Base-by-base conservation (phyloP, 2,113 vertebrate species). In the Parotia lawesii region DNA sequence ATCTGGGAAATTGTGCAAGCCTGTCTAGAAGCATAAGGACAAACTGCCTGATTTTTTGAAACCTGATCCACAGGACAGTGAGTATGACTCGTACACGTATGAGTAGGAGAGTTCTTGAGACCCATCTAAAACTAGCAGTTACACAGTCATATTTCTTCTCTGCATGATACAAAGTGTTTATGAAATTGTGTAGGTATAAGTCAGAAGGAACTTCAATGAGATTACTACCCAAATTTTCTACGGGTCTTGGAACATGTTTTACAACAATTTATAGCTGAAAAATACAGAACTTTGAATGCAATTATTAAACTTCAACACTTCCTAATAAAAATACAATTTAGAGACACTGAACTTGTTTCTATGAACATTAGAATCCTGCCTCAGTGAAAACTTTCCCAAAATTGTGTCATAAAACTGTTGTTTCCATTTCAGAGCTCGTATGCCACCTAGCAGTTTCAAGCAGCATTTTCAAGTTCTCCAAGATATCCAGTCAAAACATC, bases 381-480 rank as follows among this genome's bases (percentile, higher is more conserved):
- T 65, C 44, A 33, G 14, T 48, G 14, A 94, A 78, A 85, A 23
- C 44, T 65, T 38, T 6, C 24, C 44, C 24, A 60, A 73, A 61
- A 58, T 16, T 65, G 11, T 58, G 1, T 45, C 40, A 44, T 24
- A 45, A 8, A 85, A 38, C 12, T 67, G 18, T 58, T 51, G 21
- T 23, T 79, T 75, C 31, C 12, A n/a, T 44, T 69, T 76, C 47
- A 81, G 72, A 58, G 29, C 37, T 89, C 6, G 5, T 45, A 38
- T 22, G 75, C 83, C 93, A 94, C 62, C 89, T 88, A 92, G 69
- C 67, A 61, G 66, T 81, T 76, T 56, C n/a, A 89, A 93, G 42
- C 45, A 40, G 75, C 57, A 88, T 29, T 76, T 54, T 69, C 35
- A 90, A 73, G 47, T 69, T 87, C 69, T 42, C 19, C 47, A 66